Evolutionary conservation across 2,113 vertebrate genomes (phyloP), one percentile per base, ranked within the genome.

Genomic region (Tringa solitaria): DNA sequence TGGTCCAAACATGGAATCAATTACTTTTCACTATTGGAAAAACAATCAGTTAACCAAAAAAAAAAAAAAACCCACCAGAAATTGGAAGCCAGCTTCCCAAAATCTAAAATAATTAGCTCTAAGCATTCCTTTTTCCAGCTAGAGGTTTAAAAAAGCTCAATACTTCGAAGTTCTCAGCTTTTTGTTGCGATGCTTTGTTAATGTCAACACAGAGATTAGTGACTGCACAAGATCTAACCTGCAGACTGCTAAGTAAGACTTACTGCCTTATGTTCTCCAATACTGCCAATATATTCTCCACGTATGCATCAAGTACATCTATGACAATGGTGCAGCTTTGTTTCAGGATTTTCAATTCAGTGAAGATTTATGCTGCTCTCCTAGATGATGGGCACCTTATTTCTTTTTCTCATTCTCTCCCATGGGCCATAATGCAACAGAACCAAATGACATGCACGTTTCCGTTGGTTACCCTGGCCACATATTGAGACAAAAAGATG

Each of bases 21-120:
- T 77, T 92, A 78, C 39, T 91, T 72, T 81, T 32, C 22, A 61
- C 12, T 72, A 68, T 41, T 81, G 64, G 45, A 83, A 97, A 94
- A 94, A 18, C 13, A 90, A 77, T 69, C 21, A 74, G 39, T 77
- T 86, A 50, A 86, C 12, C 1, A 39, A 78, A 76, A 86, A 57
- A 46, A 46, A 48, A 21, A 46, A 21, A 46, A 46, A 46, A 45
- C 4, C 15, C 1, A 8, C 3, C 54, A 76, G 78, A 76, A 73
- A 87, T 0, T 74, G 28, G 41, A 94, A 90, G 63, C 28, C 21
- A 80, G 83, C 14, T 39, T 74, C 39, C n/a, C 63, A 35, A 88
- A 90, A 39, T 22, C 67, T 81, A 75, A 59, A 90, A 67, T 45
- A 63, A 87, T 60, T 67, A 72, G 27, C 19, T 84, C 12, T 32